Evolutionary conservation across 2,888 invertebrate species (phyloP).

Genomic region (Lathronympha strigana): DNA sequence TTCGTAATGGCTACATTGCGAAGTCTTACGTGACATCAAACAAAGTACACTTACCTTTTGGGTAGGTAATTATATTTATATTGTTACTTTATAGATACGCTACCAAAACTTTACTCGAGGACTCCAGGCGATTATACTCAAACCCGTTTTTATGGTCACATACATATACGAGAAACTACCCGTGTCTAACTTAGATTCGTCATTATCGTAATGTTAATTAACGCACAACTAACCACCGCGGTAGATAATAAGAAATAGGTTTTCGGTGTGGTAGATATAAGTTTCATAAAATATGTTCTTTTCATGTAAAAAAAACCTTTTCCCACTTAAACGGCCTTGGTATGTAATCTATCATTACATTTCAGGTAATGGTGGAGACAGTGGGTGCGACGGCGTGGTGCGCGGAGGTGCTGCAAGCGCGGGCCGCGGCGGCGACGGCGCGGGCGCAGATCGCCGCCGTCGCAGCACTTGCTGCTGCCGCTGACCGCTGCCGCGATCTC

Average conservation of each 20-base stretch:
- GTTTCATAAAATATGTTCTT: no score
- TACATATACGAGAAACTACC: no score
- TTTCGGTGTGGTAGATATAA: no score
- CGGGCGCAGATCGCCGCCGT: constrained; percentile 91
- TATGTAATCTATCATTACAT: not conserved
- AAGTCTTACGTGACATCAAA: not conserved
- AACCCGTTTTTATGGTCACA: no score
- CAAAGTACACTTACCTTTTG: not conserved
- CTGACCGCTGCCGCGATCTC: constrained; percentile 93
- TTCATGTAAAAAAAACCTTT: no score
- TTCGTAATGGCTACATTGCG: not conserved
- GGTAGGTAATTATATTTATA: not conserved
- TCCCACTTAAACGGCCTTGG: no score
- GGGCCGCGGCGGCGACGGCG: constrained; percentile 90
- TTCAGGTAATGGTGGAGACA: constrained; percentile 88
- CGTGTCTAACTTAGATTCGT: no score
- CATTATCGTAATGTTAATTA: no score
- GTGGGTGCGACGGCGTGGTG: constrained; percentile 85
- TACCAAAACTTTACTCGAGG: not conserved
- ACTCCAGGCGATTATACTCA: no score
- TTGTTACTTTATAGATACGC: not conserved
- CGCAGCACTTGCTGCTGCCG: constrained; percentile 92
- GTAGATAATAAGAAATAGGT: no score
- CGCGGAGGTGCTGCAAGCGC: constrained; percentile 90
- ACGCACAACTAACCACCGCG: no score